phyloP scores from a whole-genome alignment of 2,888 invertebrate species.

The Adelphocoris suturalis region DNA sequence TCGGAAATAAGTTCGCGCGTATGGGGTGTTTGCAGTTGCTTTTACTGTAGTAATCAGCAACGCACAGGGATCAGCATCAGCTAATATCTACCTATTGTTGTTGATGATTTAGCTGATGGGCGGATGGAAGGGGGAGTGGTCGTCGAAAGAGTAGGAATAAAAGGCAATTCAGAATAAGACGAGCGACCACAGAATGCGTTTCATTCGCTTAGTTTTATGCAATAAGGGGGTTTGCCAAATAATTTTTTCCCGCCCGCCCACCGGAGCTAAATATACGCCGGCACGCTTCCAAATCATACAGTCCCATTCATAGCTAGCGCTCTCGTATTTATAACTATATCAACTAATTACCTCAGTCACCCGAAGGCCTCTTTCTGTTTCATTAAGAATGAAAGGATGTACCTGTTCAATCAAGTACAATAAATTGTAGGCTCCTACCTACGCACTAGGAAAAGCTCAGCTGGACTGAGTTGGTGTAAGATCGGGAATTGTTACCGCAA shows the following conservation, averaged over 20 bases:
- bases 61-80: too few relatives aligned
- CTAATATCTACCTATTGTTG: too few relatives aligned
- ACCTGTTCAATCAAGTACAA: background rate
- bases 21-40: too few relatives aligned
- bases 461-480: background rate
- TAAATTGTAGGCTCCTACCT: too few relatives aligned
- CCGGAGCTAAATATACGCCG: constrained; percentile 80
- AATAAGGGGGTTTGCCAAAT: constrained; percentile 74
- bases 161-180: constrained; percentile 30
- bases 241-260: constrained; percentile 79
- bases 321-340: constrained; percentile 63
- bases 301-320: constrained; percentile 79
- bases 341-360: constrained; percentile 54
- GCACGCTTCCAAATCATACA: constrained; percentile 80
- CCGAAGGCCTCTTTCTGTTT: constrained; percentile 7
- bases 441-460: background rate
- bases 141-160: constrained; percentile 2
- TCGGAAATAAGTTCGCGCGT: too few relatives aligned
- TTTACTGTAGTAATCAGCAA: too few relatives aligned
- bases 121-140: too few relatives aligned
- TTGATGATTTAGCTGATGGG: too few relatives aligned
- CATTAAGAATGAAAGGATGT: too few relatives aligned
- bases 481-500: background rate
- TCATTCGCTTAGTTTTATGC: constrained; percentile 71
- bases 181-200: constrained; percentile 59